Evolutionary conservation across 2,888 invertebrate species (phyloP).

Genomic region (Caenorhabditis doughertyi): DNA sequence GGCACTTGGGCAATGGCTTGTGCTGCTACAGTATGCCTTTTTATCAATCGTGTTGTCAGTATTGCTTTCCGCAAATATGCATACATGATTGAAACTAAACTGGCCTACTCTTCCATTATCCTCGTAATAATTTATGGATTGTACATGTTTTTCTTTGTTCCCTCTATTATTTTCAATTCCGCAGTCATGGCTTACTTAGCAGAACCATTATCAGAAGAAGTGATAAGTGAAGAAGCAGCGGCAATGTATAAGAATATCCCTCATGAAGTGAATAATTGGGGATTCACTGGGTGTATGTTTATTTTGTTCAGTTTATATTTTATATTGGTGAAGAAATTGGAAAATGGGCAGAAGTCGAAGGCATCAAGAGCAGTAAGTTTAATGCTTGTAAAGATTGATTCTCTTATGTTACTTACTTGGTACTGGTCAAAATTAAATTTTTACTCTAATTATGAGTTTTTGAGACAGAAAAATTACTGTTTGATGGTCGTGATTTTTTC

Average conservation of each 20-base stretch:
- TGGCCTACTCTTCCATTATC: slow-evolving; percentile 35
- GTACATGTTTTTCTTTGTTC: slow-evolving; percentile 33
- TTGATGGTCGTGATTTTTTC: too few species aligned
- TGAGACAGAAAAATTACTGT: too few species aligned
- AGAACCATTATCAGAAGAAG: slow-evolving; percentile 24
- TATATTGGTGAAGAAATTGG: slow-evolving; percentile 32
- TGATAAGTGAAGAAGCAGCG: slow-evolving; percentile 9
- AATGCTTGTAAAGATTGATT: too few species aligned
- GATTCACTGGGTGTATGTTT: slow-evolving; percentile 41
- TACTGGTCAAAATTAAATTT: too few species aligned
- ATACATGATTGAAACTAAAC: slow-evolving; percentile 29
- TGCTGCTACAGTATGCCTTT: slow-evolving; percentile 39
- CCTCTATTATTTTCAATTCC: slow-evolving; percentile 31
- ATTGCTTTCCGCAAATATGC: slow-evolving; percentile 34
- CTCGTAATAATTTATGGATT: slow-evolving; percentile 20
- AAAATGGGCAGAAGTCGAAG: slow-evolving; percentile 44
- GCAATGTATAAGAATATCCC: slow-evolving; percentile 33
- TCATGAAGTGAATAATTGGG: slow-evolving; percentile 43
- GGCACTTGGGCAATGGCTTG: slow-evolving; percentile 43
- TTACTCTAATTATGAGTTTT: too few species aligned
- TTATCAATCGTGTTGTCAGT: slow-evolving; percentile 36
- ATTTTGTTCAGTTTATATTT: slow-evolving; percentile 36
- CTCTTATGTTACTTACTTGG: too few species aligned
- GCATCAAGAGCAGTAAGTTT: slow-evolving; percentile 17
- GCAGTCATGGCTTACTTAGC: slow-evolving; percentile 35